Base-by-base conservation (phyloP, 2,888 invertebrate genomes). In the Heterodera filipjevi region DNA sequence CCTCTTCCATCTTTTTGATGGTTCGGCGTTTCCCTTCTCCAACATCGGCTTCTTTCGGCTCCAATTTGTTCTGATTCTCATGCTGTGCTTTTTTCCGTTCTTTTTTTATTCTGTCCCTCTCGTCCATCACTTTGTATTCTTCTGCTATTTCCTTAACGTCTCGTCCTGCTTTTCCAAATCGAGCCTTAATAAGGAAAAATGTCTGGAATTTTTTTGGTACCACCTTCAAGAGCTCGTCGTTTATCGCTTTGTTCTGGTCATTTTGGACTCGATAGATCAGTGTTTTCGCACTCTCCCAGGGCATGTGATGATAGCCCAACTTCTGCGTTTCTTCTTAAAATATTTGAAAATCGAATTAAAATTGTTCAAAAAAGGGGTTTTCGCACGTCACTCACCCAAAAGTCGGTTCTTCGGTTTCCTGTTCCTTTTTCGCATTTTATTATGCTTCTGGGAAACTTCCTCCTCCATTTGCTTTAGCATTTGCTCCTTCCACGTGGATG, bases 121-220 rank as follows among this genome's bases (percentile, higher is more conserved):
- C 82, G 70, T 82, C 82, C 8, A 82, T 19, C n/a, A 33, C 44
- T 49, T 77, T 73, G 70, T 78, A 83, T 27, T 82, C 82, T n/a
- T 80, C 66, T n/a, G 72, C 83, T 64, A 82, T 77, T 74, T 82
- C 82, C 53, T 82, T 82, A 8, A 70, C 64, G 70, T 83, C 80
- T 12, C 82, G 77, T 22, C 82, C 82, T 3, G 82, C 83, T 66
- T 59, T 59, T 16, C 78, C 82, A 19, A 72, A 76, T n/a, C 70
- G 74, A 19, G 79, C 81, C 81, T 81, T 66, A 81, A 81, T 32
- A 19, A n/a, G 14, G 22, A 35, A 1, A 59, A 59, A 27, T 1
- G 27, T 3, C n/a, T 10, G 27, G 27, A 8, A 27, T 30, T 33
- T 16, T 44, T 16, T 77, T n/a, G 30, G 30, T 49, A 3, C 6